Base-by-base conservation (phyloP, 2,888 invertebrate species). In the Gandaritis pyraliata region DNA sequence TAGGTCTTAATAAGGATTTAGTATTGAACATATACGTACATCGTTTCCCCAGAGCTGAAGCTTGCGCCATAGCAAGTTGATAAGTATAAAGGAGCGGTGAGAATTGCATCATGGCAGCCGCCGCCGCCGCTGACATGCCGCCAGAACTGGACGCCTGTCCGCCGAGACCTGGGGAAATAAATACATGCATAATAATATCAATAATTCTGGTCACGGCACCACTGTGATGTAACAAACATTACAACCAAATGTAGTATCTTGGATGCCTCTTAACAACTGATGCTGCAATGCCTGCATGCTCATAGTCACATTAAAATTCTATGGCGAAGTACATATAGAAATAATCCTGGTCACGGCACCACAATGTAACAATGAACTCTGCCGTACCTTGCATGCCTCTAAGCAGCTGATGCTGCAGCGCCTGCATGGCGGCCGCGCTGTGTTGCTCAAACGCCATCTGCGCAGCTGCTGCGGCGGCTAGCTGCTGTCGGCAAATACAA, bases 31-130 rank as follows among this genome's bases (percentile, higher is more conserved):
- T 15, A 57, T 85, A 87, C 88, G 75, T 80, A 90, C 90, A 88
- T 65, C 90, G 83, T 80, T 92, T 90, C 75, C 93, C 92, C 64
- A 93, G 86, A 72, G 94, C 94, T 69, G 89, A 94, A 66, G 96
- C 96, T 84, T 96, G 96, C 66, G 96, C 96, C 95, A 96, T 95
- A 64, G 97, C 97, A 79, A 97, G 93, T 88, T 97, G 97, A 92
- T 97, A 97, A 4, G 97, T 97, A 90, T 97, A 97, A 60, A 97
- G 93, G 55, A 98, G 93, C 48, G 97, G 97, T 36, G 95, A 96
- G 88, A 97, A 97, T 77, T 97, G 97, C 89, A 97, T 95, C 95
- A 98, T 96, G 83, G 97, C 97, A 47, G 97, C 96, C 48, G 97
- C 96, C 16, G 91, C 91, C 60, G 97, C 97, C 60, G 97, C 82